A percentile compares a stretch with the other conserved stretches of the same genome.
Evolutionary conservation across 2,797 vertebrate species (phyloP).

Genomic region (Oreochromis mossambicus): DNA sequence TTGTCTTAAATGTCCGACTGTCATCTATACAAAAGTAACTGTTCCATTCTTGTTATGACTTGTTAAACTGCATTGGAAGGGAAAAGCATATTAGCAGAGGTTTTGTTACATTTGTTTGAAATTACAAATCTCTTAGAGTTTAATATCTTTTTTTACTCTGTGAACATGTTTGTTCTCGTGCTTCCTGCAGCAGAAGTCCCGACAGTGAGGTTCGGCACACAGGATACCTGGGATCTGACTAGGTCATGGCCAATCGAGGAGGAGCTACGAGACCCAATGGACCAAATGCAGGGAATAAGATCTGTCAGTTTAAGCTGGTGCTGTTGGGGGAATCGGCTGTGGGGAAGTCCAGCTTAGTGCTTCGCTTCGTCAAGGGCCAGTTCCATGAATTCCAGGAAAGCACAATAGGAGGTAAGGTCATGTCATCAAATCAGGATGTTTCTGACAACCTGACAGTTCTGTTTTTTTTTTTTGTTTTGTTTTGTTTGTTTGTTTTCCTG

Average conservation of each 20-base stretch:
- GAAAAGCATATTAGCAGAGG: background rate
- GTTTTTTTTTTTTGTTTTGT: background rate
- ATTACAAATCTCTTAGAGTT: background rate
- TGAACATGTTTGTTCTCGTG: background rate
- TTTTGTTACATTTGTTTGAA: background rate
- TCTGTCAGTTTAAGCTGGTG: conserved; percentile 98
- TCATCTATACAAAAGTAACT: background rate
- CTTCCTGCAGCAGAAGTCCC: conserved; percentile 39
- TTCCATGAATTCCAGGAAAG: conserved; percentile 99
- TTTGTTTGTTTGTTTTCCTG: background rate
- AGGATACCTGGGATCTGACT: conserved; percentile 78
- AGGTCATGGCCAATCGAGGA: conserved; percentile 96
- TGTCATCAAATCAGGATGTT: background rate
- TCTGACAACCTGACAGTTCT: background rate
- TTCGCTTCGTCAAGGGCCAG: conserved; percentile 98
- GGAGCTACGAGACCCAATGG: conserved; percentile 95
- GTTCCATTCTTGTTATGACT: background rate
- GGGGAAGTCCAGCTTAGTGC: conserved; percentile 97
- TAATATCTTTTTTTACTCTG: background rate
- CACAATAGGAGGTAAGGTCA: conserved; percentile 95
- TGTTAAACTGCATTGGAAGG: background rate
- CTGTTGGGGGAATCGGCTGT: conserved; percentile 97
- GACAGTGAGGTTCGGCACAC: conserved; percentile 60
- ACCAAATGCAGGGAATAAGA: conserved; percentile 95
- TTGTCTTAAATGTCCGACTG: background rate